Conservation (phyloP, 1,140 invertebrate genomes). For the Panonychus citri region DNA sequence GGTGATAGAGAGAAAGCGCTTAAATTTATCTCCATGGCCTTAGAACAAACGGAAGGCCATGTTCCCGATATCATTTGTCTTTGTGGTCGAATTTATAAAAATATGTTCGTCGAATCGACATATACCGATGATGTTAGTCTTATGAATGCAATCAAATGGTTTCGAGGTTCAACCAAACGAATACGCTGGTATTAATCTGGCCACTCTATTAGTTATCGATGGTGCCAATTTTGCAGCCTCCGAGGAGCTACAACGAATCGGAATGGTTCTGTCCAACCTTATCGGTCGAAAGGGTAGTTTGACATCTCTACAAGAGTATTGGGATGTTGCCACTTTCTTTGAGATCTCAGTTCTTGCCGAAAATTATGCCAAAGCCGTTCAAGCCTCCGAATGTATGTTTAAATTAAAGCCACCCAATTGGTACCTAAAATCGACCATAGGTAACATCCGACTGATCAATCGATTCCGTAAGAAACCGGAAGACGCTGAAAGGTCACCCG, state of each 20-base stretch:
- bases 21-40: constrained; percentile 63
- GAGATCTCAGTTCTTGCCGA: constrained; percentile 93
- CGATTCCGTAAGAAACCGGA: constrained; percentile 51
- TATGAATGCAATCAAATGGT: constrained; percentile 86
- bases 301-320: constrained; percentile 78
- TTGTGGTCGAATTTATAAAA: constrained; percentile 95
- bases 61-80: constrained; percentile 89
- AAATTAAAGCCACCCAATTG: constrained; percentile 93
- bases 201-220: constrained; percentile 86
- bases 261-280: constrained; percentile 83
- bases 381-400: constrained; percentile 97
- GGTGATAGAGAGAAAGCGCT: constrained; percentile 85
- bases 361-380: constrained; percentile 86
- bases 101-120: constrained; percentile 88
- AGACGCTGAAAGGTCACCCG: constrained; percentile 33
- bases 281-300: constrained; percentile 94
- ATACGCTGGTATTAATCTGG: constrained; percentile 96
- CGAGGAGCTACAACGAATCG: constrained; percentile 65
- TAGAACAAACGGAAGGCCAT: constrained; percentile 75
- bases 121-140: constrained; percentile 70
- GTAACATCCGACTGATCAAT: constrained; percentile 88
- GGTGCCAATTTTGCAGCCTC: constrained; percentile 85
- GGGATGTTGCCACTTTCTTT: constrained; percentile 99
- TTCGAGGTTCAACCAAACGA: constrained; percentile 92
- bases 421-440: constrained; percentile 92